Evolutionary conservation across 2,113 vertebrate species (phyloP).

Genomic region (Coreoperca whiteheadi): DNA sequence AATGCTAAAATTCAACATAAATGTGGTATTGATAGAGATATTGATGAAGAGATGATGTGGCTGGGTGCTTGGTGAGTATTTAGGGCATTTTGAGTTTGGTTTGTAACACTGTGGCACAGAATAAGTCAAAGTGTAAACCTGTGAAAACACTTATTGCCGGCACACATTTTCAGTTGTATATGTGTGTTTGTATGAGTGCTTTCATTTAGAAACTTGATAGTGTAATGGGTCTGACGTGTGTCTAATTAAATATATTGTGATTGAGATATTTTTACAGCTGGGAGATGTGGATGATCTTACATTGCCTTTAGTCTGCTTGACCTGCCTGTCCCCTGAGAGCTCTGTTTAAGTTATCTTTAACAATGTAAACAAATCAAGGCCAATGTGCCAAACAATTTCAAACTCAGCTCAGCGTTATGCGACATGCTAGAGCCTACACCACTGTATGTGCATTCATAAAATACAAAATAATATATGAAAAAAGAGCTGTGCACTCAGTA

Average conservation of each 20-base stretch:
- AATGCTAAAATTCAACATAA: not conserved
- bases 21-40: not conserved
- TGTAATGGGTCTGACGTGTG: constrained; percentile 7
- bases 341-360: constrained; percentile 25
- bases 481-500: not conserved
- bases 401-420: not conserved
- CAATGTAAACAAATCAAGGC: constrained; percentile 9
- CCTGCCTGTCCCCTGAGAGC: not conserved
- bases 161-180: not conserved
- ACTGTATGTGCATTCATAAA: not conserved
- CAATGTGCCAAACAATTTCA: constrained; percentile 3
- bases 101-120: not conserved
- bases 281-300: not conserved
- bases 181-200: not conserved
- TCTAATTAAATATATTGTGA: not conserved
- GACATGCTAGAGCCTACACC: not conserved
- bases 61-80: not conserved
- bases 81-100: not conserved
- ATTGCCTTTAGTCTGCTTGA: constrained; percentile 5
- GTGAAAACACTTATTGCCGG: not conserved
- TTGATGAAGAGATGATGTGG: not conserved
- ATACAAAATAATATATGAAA: not conserved
- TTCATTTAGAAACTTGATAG: not conserved
- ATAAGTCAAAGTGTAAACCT: not conserved
- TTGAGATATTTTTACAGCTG: not conserved